Conservation (phyloP, 2,797 vertebrate genomes). For the Tapera naevia region DNA sequence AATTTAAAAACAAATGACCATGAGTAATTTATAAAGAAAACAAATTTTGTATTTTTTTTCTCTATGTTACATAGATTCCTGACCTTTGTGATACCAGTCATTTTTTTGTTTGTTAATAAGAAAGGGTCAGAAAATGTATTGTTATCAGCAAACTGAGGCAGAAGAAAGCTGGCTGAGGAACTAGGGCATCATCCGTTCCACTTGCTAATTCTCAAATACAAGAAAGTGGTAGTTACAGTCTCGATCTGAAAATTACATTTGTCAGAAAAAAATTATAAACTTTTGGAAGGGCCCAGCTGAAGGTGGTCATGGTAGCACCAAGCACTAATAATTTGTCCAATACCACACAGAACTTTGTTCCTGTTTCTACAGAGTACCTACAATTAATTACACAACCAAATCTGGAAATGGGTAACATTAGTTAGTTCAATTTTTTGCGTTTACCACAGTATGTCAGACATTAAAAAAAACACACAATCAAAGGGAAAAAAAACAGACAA, state of each 20-base stretch:
- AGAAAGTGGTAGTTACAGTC: background rate
- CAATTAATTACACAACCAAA: background rate
- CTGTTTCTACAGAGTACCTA: background rate
- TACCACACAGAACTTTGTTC: background rate
- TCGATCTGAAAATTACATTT: constrained; percentile 1
- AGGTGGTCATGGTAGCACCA: background rate
- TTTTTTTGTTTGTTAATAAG: background rate
- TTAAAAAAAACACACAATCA: too few relatives aligned
- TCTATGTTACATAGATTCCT: background rate
- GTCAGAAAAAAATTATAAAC: background rate
- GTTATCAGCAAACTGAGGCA: background rate
- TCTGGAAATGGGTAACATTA: background rate
- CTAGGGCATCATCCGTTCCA: background rate
- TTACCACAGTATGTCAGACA: background rate
- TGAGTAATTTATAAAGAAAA: background rate
- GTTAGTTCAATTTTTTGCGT: background rate
- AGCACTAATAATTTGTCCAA: background rate
- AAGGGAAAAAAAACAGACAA: background rate
- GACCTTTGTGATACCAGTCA: background rate
- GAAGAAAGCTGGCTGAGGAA: background rate
- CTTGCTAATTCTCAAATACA: background rate
- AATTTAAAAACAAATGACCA: background rate
- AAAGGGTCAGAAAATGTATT: background rate
- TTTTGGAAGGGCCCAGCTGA: background rate
- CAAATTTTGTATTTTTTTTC: background rate